Percentiles rank a stretch among this genome's conserved stretches.
These are phyloP conservation scores for Catajapyx aquilonaris DNA, from an alignment of 1,140 invertebrate genomes.

Conservation along the genomic window DNA sequence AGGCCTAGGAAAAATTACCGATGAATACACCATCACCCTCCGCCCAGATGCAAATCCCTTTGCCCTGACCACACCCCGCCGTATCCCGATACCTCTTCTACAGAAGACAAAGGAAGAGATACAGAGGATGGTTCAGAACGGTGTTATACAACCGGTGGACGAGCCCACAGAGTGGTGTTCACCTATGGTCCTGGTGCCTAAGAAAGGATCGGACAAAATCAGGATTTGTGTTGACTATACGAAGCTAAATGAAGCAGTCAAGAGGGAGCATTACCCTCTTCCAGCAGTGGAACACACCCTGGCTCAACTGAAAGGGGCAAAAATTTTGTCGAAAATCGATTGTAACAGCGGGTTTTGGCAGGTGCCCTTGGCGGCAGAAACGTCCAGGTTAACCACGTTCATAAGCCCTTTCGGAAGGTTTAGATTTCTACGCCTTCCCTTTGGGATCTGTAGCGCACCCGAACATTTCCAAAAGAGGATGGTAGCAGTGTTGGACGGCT, in stretches of 20 bases:
- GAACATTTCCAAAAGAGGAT: conserved; percentile 11
- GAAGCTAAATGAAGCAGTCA: conserved; percentile 14
- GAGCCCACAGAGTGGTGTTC: conserved; percentile 19
- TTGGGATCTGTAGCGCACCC: conserved; percentile 7
- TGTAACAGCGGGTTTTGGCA: conserved; percentile 15
- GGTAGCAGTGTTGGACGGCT: conserved; percentile 7
- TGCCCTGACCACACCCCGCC: conserved; percentile 3
- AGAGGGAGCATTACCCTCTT: conserved; percentile 13
- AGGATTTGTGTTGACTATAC: conserved; percentile 21
- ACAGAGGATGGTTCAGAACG: too few species aligned
- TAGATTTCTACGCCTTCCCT: conserved; percentile 5
- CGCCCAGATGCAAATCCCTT: conserved; percentile 6
- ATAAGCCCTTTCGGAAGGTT: conserved; percentile 7
- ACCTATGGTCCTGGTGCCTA: conserved; percentile 20
- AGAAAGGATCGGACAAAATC: conserved; percentile 16
- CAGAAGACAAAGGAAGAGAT: conserved; percentile 11
- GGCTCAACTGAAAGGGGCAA: conserved; percentile 11
- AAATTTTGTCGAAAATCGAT: conserved; percentile 16
- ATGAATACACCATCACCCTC: conserved; percentile 4
- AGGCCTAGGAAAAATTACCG: too few species aligned
- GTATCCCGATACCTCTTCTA: conserved; percentile 8
- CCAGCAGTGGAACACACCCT: conserved; percentile 12
- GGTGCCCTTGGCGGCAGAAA: conserved; percentile 12
- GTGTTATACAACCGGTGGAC: conserved; percentile 16
- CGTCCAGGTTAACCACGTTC: conserved; percentile 9